Percentiles rank a stretch among this genome's conserved stretches.
phyloP scores from a whole-genome alignment of 1,140 invertebrate species.

The Hylaeus volcanicus region DNA sequence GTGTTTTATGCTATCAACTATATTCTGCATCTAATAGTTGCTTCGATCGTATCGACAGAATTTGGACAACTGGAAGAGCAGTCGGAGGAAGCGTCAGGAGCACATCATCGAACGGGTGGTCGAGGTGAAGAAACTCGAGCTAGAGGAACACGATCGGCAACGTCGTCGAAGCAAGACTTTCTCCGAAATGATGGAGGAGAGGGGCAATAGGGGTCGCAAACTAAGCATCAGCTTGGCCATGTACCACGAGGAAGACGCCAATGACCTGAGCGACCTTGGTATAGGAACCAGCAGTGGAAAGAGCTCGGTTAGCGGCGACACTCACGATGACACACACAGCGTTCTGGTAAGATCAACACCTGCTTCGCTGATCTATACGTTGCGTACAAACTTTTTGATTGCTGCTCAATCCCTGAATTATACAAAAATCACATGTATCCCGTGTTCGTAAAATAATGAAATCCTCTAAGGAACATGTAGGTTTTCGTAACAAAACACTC shows the following conservation, averaged over 20 bases:
- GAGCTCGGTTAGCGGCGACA: constrained; percentile 86
- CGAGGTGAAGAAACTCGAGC: constrained; percentile 91
- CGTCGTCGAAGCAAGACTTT: constrained; percentile 93
- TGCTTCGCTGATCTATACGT: not conserved
- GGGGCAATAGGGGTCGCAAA: constrained; percentile 82
- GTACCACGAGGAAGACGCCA: constrained; percentile 89
- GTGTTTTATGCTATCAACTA: not conserved
- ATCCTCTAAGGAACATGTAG: too few species aligned
- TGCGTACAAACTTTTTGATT: not conserved
- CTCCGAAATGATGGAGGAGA: constrained; percentile 95
- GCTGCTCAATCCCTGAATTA: not conserved
- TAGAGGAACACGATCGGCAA: constrained; percentile 87
- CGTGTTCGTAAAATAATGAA: too few species aligned
- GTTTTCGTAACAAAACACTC: too few species aligned
- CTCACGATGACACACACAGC: constrained; percentile 86
- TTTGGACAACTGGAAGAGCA: constrained; percentile 96
- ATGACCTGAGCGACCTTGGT: constrained; percentile 90
- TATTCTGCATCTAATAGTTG: not conserved
- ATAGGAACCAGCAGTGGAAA: constrained; percentile 89
- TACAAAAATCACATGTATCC: too few species aligned
- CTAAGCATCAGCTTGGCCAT: constrained; percentile 84
- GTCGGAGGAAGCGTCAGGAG: constrained; percentile 92
- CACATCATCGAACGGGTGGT: constrained; percentile 94
- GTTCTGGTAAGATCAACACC: constrained; percentile 82
- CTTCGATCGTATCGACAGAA: constrained; percentile 83